A percentile compares a stretch with the other conserved stretches of the same genome.
phyloP scores from a whole-genome alignment of 2,113 vertebrate genomes.

The Cettia cetti region DNA sequence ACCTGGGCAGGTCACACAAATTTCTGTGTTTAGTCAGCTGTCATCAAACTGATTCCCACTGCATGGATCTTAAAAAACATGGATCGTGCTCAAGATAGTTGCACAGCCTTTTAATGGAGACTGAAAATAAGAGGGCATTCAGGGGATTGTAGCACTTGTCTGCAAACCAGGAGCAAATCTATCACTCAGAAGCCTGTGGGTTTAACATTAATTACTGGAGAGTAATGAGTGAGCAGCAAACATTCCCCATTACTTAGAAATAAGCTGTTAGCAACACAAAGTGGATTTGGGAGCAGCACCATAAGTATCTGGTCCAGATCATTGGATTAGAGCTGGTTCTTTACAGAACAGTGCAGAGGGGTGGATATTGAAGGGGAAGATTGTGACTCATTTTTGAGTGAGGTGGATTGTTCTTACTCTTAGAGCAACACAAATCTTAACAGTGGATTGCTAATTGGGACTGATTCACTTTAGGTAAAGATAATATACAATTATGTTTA shows the following conservation, averaged over 20 bases:
- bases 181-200: not conserved
- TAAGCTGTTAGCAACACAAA: not conserved
- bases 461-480: not conserved
- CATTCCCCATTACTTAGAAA: not conserved
- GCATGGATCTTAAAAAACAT: not conserved
- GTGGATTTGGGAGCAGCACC: not conserved
- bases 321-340: not conserved
- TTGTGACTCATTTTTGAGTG: not conserved
- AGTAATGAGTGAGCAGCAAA: not conserved
- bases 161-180: not conserved
- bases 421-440: not conserved
- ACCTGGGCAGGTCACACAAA: not conserved
- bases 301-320: not conserved
- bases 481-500: not conserved
- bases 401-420: not conserved
- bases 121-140: not conserved
- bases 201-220: not conserved
- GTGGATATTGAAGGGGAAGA: not conserved
- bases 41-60: not conserved
- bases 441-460: not conserved
- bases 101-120: not conserved
- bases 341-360: not conserved
- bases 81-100: not conserved
- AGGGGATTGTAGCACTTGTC: not conserved
- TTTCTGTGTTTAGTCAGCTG: not conserved